phyloP scores from a whole-genome alignment of 2,113 vertebrate genomes.

The Solea senegalensis region DNA sequence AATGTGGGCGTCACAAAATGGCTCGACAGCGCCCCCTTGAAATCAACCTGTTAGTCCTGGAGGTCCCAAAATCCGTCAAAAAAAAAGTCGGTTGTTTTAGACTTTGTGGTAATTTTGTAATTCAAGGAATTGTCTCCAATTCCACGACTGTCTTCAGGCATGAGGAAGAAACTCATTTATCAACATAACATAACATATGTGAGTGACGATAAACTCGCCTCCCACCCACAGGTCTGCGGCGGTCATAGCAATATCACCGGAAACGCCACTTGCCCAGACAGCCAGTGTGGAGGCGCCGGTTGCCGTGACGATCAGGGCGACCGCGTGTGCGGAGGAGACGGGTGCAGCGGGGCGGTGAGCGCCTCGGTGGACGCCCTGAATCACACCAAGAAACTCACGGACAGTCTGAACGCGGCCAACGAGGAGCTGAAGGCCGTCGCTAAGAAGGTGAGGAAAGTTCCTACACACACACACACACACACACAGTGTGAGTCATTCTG shows the following conservation, averaged over 20 bases:
- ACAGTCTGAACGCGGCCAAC: constrained; percentile 71
- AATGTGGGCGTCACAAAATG: too few species aligned
- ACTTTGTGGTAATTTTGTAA: too few species aligned
- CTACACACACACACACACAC: neutral
- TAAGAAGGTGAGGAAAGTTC: constrained; percentile 78
- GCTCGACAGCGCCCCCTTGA: too few species aligned
- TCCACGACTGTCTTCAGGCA: too few species aligned
- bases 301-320: constrained; percentile 77
- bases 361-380: constrained; percentile 71
- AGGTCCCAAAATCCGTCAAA: too few species aligned
- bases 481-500: neutral
- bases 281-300: constrained; percentile 83
- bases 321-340: constrained; percentile 77
- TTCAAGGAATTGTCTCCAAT: too few species aligned
- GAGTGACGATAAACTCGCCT: neutral
- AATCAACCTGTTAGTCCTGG: too few species aligned
- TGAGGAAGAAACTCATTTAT: too few species aligned
- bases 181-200: neutral
- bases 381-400: constrained; percentile 57
- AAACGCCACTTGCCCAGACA: constrained; percentile 74
- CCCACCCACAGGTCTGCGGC: constrained; percentile 76
- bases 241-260: constrained; percentile 57
- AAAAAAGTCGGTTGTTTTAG: too few species aligned
- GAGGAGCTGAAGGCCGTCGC: constrained; percentile 75
- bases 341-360: constrained; percentile 82